A percentile compares a stretch with the other conserved stretches of the same genome.
phyloP scores from a whole-genome alignment of 2,797 vertebrate genomes.

The Spea hammondii region DNA sequence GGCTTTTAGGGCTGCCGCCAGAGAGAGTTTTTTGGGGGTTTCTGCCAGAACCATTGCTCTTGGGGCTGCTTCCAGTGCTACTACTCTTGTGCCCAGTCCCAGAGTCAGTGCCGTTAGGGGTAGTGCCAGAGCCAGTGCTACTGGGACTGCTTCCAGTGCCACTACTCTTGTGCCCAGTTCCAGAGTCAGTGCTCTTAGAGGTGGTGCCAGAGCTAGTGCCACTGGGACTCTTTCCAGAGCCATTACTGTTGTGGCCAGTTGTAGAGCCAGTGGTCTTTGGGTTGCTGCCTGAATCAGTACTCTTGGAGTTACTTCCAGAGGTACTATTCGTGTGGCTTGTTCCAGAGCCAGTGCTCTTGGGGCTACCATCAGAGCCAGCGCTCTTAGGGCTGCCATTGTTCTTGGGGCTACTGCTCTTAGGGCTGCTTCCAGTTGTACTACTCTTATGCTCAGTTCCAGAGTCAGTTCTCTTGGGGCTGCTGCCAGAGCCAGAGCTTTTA shows the following conservation, averaged over 20 bases:
- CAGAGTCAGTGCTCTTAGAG: background rate
- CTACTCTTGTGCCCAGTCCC: background rate
- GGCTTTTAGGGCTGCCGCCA: background rate
- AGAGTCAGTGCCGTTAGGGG: conserved; percentile 55
- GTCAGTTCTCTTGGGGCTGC: conserved; percentile 48
- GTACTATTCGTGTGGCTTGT: background rate
- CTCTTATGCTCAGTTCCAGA: conserved; percentile 42
- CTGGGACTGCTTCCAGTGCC: no score
- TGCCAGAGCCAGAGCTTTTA: background rate
- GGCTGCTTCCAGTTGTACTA: background rate
- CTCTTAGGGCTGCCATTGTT: background rate
- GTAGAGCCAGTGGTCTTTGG: background rate
- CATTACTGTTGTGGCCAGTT: background rate
- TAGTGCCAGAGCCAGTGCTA: background rate
- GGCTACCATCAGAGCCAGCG: background rate
- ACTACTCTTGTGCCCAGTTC: background rate
- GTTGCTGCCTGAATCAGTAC: background rate
- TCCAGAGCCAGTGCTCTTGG: background rate
- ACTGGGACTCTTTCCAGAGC: no score
- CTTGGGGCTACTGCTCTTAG: background rate
- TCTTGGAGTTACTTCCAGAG: background rate
- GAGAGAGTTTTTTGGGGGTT: no score
- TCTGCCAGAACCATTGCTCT: background rate
- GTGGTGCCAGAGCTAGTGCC: conserved; percentile 13
- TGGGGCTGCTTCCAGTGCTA: background rate